Conservation (phyloP, 2,113 vertebrate genomes). For the Microcebus murinus region DNA sequence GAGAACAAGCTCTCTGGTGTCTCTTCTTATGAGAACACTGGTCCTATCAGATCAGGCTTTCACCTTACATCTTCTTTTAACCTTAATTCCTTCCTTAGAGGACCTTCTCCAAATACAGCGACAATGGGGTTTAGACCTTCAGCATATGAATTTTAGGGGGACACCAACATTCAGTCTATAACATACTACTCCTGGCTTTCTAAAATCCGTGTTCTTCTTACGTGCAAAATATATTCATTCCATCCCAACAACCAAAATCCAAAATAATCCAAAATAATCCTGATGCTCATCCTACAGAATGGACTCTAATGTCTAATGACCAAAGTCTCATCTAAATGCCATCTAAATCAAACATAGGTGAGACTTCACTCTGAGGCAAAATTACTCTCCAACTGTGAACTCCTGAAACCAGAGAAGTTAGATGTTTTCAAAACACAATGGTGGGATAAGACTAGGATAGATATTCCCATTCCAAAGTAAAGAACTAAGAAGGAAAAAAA, state of each 20-base stretch:
- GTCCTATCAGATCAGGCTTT: neutral
- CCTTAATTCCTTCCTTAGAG: neutral
- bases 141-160: neutral
- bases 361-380: neutral
- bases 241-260: neutral
- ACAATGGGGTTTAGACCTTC: neutral
- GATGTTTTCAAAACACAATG: neutral
- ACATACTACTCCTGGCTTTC: neutral
- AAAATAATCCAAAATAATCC: no score
- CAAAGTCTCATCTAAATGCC: neutral
- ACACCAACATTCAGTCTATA: neutral
- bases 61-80: neutral
- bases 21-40: neutral
- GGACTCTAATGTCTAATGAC: neutral
- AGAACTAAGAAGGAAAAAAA: neutral
- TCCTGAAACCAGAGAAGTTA: neutral
- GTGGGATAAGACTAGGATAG: no score
- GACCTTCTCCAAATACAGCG: neutral
- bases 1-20: neutral
- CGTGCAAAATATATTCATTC: neutral
- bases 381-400: neutral
- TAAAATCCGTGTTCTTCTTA: neutral
- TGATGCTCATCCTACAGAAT: neutral
- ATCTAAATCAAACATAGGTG: neutral
- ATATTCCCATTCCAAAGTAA: neutral